These are phyloP conservation scores for Torymus texanus DNA, from an alignment of 2,888 invertebrate genomes.

Conservation along the genomic window DNA sequence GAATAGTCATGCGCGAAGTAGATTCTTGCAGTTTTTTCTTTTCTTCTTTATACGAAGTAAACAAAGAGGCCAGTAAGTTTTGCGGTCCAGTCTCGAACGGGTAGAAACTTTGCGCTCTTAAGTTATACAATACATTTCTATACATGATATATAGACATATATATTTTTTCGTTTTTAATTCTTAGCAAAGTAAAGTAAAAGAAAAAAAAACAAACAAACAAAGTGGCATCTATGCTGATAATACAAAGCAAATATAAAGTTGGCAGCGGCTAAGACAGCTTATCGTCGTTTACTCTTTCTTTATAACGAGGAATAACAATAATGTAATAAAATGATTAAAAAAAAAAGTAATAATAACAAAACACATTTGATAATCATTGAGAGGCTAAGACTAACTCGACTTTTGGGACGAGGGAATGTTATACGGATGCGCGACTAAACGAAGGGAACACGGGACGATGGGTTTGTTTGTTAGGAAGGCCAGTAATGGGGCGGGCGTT, in stretches of 20 bases:
- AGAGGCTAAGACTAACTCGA: constrained; percentile 75
- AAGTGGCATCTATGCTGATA: constrained; percentile 56
- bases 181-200: constrained; percentile 5
- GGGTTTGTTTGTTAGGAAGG: constrained; percentile 14
- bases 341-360: constrained; percentile 62
- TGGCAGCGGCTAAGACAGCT: constrained; percentile 73
- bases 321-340: constrained; percentile 61
- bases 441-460: constrained; percentile 26
- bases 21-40: constrained; percentile 12
- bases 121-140: constrained; percentile 47
- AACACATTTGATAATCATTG: constrained; percentile 75
- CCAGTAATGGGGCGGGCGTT: neutral
- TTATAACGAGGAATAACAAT: constrained; percentile 49
- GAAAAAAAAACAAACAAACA: constrained; percentile 12
- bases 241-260: constrained; percentile 56
- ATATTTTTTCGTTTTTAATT: constrained; percentile 38
- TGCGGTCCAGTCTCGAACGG: constrained; percentile 45
- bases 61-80: constrained; percentile 46
- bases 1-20: constrained; percentile 23
- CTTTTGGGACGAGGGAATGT: constrained; percentile 45
- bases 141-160: constrained; percentile 40
- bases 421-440: constrained; percentile 40
- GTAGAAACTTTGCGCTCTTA: constrained; percentile 27
- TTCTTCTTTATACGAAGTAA: constrained; percentile 17
- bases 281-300: constrained; percentile 62